A percentile compares a stretch with the other conserved stretches of the same genome.
phyloP scores from a whole-genome alignment of 2,888 invertebrate species.

The Lacanobia oleracea region DNA sequence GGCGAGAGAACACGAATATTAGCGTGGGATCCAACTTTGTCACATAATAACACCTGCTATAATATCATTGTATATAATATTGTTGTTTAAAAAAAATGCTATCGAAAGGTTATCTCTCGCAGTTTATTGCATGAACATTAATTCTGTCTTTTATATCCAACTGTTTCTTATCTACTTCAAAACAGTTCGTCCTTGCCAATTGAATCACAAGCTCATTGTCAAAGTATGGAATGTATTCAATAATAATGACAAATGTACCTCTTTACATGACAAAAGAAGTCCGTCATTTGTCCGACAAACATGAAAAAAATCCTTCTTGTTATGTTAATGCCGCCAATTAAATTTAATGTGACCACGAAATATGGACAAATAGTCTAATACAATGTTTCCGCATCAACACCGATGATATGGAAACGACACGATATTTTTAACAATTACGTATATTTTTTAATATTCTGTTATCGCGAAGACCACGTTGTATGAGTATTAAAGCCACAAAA shows the following conservation, averaged over 20 bases:
- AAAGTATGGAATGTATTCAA: conserved; percentile 72
- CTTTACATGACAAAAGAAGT: conserved; percentile 82
- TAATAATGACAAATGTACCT: conserved; percentile 79
- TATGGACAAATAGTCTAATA: conserved; percentile 65
- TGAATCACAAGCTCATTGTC: conserved; percentile 70
- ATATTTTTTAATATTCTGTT: conserved; percentile 34
- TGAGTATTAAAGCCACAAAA: conserved; percentile 44
- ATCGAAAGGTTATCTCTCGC: conserved; percentile 76
- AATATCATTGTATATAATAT: conserved; percentile 48
- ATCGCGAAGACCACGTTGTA: conserved; percentile 41
- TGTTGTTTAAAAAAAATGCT: conserved; percentile 51
- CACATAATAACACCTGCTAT: conserved; percentile 74
- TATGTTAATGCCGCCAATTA: conserved; percentile 79
- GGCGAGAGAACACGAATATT: conserved; percentile 71
- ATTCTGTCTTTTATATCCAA: conserved; percentile 55
- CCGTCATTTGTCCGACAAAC: conserved; percentile 76
- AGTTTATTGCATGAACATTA: conserved; percentile 52
- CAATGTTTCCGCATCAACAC: conserved; percentile 67
- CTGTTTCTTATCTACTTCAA: conserved; percentile 46
- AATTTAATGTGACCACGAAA: conserved; percentile 69
- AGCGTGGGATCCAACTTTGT: conserved; percentile 77
- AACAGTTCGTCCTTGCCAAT: conserved; percentile 67
- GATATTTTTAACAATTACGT: conserved; percentile 38
- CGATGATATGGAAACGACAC: conserved; percentile 46
- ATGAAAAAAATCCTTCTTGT: conserved; percentile 78